Evolutionary conservation across 1,140 invertebrate genomes (phyloP), one percentile per base, ranked within the genome.

Genomic region (Apis cerana): DNA sequence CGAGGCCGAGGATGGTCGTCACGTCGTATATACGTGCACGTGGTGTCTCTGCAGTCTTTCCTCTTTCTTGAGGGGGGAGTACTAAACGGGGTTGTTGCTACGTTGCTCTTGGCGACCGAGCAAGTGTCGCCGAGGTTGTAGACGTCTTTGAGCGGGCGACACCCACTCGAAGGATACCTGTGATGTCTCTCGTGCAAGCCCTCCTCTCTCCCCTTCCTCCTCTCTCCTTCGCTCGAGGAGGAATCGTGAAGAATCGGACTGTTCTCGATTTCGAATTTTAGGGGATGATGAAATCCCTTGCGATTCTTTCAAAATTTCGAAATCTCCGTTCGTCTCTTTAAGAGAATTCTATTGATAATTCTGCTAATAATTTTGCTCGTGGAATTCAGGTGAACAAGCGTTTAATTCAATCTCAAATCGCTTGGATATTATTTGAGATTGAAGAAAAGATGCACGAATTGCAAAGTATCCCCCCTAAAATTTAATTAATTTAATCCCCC

Each of bases 91-190:
- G 91, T 92, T 92, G 91, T 91, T 91, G 90, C 90, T 90, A 90
- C 90, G 92, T 93, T 93, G 91, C 92, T 92, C 91, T 91, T 93
- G 91, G 90, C 90, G 92, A 93, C 90, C 90, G 5, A 89, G 89
- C 87, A 87, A 90, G 88, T 90, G 86, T 90, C 89, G 86, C 85
- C 79, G 64, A 85, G 79, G 86, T 85, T 83, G 75, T 88, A 69
- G 77, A 52, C 82, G 77, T 85, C 78, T 74, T 77, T 78, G 86
- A 80, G 84, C 52, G 82, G 70, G 70, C 82, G 58, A 65, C 86
- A 78, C 79, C 82, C 52, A 27, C 61, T 43, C 65, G 23, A 56
- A 56, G 54, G 15, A 56, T 71, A 27, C 58, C 23, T 56, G 17
- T 48, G 27, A 17, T 43, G n/a, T 27, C 33, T 54, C 8, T 64